Evolutionary conservation across 2,113 vertebrate species (phyloP).

Genomic region (Petrocephalus zakoni): DNA sequence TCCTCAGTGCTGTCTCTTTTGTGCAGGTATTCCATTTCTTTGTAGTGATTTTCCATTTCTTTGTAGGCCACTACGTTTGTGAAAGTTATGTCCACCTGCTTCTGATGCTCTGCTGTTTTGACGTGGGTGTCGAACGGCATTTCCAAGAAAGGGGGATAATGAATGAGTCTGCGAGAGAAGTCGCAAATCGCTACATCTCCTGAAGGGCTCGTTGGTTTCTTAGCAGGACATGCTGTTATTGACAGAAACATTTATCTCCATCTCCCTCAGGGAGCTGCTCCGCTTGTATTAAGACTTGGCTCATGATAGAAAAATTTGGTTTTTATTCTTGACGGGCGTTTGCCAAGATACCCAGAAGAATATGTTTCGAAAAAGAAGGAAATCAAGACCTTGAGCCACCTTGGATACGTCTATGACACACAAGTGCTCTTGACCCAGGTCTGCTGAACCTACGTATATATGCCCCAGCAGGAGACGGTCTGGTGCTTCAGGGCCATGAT

Average conservation of each 20-base stretch:
- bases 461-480: background rate
- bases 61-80: no score
- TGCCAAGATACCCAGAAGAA: background rate
- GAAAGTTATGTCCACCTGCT: background rate
- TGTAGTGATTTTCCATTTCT: background rate
- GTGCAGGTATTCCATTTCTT: background rate
- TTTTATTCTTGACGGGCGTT: background rate
- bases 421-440: background rate
- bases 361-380: background rate
- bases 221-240: constrained; percentile 28
- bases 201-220: background rate
- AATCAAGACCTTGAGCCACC: background rate
- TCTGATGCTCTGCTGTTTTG: background rate
- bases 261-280: background rate
- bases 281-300: background rate
- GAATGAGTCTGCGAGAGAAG: background rate
- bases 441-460: background rate
- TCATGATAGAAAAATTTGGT: background rate
- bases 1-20: background rate
- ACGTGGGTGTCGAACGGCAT: background rate
- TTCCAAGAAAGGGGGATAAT: background rate
- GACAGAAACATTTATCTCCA: constrained; percentile 26
- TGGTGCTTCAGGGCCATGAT: background rate
- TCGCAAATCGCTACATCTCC: background rate
- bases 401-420: background rate